Evolutionary conservation across 2,113 vertebrate genomes (phyloP).

Genomic region (Galeopterus variegatus): DNA sequence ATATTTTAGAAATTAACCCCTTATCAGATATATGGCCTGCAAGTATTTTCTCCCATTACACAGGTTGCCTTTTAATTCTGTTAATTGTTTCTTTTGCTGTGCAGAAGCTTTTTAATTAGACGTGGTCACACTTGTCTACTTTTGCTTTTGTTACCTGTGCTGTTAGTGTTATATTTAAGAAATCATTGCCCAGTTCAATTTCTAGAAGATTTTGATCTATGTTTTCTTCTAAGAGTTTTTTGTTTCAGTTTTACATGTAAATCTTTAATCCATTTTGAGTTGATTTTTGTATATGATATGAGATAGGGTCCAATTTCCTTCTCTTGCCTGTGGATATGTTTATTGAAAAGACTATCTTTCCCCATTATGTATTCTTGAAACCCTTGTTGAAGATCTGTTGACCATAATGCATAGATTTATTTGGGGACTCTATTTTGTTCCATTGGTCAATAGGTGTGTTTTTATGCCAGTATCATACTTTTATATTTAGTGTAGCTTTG

Average conservation of each 20-base stretch:
- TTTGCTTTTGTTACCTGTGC: background rate
- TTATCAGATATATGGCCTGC: background rate
- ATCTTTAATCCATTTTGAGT: background rate
- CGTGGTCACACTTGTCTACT: background rate
- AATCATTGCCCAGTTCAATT: background rate
- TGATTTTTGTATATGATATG: background rate
- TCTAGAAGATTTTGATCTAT: background rate
- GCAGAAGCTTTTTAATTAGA: background rate
- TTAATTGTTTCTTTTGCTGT: background rate
- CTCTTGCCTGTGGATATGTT: background rate
- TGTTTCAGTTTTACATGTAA: background rate
- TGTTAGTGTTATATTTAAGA: background rate
- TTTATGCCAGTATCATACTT: too few species aligned
- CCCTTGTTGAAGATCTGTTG: background rate
- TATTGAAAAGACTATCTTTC: background rate
- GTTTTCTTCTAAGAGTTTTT: background rate
- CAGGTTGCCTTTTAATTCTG: background rate
- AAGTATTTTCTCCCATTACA: background rate
- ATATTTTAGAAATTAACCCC: background rate
- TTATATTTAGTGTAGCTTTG: background rate
- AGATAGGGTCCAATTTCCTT: background rate
- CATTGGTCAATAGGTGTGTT: background rate
- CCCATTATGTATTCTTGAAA: background rate
- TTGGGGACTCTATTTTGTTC: background rate
- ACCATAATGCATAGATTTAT: background rate